Percentiles rank a stretch among this genome's conserved stretches.
Evolutionary conservation across 2,797 vertebrate genomes (phyloP).

Genomic region (Nannoperca australis): DNA sequence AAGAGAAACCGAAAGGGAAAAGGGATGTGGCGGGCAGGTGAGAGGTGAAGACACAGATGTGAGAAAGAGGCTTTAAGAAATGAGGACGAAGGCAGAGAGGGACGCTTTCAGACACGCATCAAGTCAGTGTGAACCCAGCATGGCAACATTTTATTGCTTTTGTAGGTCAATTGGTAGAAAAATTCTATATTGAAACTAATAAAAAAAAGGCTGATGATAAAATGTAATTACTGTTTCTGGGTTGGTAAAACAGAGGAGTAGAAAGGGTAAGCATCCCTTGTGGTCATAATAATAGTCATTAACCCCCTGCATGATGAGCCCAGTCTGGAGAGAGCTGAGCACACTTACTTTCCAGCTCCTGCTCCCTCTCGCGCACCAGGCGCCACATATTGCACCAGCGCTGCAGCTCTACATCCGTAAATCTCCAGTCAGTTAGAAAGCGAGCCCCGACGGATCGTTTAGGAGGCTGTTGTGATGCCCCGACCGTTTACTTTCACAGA

Average conservation of each 20-base stretch:
- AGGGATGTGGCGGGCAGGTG: conserved; percentile 9
- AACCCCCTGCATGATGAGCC: neutral
- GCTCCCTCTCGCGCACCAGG: neutral
- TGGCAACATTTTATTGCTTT: neutral
- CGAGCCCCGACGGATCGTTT: neutral
- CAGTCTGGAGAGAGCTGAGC: neutral
- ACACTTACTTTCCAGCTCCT: neutral
- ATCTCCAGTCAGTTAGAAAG: neutral
- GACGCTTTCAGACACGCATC: neutral
- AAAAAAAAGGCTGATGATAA: neutral
- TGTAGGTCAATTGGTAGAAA: neutral
- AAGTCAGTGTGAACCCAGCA: neutral
- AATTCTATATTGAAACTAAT: neutral
- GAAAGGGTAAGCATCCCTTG: neutral
- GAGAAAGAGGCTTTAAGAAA: neutral
- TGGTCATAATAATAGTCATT: neutral
- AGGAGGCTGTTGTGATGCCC: neutral
- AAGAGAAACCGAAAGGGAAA: conserved; percentile 10
- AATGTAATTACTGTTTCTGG: no score
- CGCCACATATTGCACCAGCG: neutral
- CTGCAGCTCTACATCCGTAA: neutral
- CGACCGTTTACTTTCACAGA: neutral
- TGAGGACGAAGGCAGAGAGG: neutral
- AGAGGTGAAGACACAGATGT: conserved; percentile 20
- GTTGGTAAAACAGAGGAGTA: neutral